phyloP scores from a whole-genome alignment of 2,888 invertebrate genomes.

The Andrena hattorfiana region DNA sequence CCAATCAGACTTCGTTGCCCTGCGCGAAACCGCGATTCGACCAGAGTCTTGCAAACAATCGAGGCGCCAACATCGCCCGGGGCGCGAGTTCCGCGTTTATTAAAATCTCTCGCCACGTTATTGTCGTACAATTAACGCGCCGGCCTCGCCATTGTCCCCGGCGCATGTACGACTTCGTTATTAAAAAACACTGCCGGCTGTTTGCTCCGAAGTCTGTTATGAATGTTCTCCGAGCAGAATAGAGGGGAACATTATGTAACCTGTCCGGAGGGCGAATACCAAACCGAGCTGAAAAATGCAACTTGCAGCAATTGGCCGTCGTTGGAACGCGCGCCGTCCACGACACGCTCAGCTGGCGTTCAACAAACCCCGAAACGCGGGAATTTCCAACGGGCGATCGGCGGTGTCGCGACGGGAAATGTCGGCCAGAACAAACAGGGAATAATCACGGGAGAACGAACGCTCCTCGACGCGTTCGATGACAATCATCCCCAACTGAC shows the following conservation, averaged over 20 bases:
- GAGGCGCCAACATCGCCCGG: not conserved
- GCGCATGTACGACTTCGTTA: not conserved
- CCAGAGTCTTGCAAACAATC: not conserved
- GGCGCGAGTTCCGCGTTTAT: not conserved
- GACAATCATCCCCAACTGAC: conserved; percentile 10
- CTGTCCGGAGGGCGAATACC: not conserved
- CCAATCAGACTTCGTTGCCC: conserved; percentile 4
- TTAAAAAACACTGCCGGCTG: not conserved
- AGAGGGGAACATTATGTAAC: not conserved
- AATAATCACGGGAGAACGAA: conserved; percentile 2
- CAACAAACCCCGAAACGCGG: conserved; percentile 11
- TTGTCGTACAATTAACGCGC: conserved; percentile 23
- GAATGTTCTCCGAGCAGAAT: conserved; percentile 6
- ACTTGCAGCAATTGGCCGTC: conserved; percentile 33
- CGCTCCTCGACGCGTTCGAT: not conserved
- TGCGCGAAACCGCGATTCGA: not conserved
- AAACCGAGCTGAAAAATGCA: conserved; percentile 23
- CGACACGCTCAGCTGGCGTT: conserved; percentile 4
- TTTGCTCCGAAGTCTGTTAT: not conserved
- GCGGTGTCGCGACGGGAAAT: not conserved
- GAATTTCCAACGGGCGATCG: conserved; percentile 3
- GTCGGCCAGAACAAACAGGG: conserved; percentile 6
- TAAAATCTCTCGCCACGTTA: not conserved
- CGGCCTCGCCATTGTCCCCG: not conserved
- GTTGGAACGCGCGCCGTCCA: conserved; percentile 19